Evolutionary conservation across 2,888 invertebrate species (phyloP).

Genomic region (Amblyteles armatorius): DNA sequence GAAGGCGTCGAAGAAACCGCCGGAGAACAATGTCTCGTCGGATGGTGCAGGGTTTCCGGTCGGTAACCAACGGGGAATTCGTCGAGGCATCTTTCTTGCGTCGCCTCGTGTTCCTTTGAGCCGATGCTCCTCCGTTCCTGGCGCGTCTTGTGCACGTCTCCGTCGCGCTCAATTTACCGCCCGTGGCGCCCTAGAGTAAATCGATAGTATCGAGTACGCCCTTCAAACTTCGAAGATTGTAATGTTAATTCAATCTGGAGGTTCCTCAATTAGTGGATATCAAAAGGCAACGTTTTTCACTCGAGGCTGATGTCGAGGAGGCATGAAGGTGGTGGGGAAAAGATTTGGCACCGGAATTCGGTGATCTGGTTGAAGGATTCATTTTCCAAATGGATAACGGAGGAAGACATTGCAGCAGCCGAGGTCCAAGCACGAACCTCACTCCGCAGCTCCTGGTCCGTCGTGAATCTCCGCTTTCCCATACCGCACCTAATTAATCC

Average conservation of each 20-base stretch:
- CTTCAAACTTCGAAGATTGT: not conserved
- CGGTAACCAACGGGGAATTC: not conserved
- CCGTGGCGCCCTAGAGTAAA: not conserved
- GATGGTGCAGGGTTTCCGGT: slow-evolving; percentile 2
- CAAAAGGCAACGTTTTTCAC: not conserved
- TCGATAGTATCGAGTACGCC: not conserved
- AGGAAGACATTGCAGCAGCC: slow-evolving; percentile 24
- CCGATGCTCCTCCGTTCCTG: not conserved
- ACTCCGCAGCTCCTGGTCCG: not conserved
- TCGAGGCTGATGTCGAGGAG: not conserved
- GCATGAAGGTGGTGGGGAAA: not conserved
- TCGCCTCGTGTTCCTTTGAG: not conserved
- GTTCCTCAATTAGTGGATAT: not conserved
- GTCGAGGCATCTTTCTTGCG: not conserved
- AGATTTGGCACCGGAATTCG: not conserved
- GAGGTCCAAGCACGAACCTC: slow-evolving; percentile 32
- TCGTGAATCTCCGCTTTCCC: slow-evolving; percentile 54
- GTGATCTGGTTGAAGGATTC: not conserved
- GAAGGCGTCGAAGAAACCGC: slow-evolving; percentile 6
- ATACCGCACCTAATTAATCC: slow-evolving; percentile 77
- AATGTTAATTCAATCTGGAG: not conserved
- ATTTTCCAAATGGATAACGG: no score
- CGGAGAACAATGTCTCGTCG: not conserved
- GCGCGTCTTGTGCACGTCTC: not conserved
- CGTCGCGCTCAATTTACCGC: not conserved